A percentile compares a stretch with the other conserved stretches of the same genome.
phyloP scores from a whole-genome alignment of 2,888 invertebrate genomes.

The Malthinus seriepunctatus region DNA sequence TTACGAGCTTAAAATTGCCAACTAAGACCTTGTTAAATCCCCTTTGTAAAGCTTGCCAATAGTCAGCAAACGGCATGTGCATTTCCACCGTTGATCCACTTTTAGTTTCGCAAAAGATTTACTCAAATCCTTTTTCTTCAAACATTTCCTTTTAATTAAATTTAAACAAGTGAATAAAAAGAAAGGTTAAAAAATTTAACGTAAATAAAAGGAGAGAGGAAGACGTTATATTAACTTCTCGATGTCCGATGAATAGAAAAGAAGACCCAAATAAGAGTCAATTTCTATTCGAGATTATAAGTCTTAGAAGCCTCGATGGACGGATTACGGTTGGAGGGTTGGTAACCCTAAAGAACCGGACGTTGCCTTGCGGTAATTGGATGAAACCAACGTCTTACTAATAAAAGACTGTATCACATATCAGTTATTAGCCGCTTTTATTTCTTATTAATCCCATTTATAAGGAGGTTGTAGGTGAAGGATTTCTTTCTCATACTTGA shows the following conservation, averaged over 20 bases:
- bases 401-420: constrained; percentile 48
- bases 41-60: constrained; percentile 22
- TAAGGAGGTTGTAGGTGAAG: constrained; percentile 28
- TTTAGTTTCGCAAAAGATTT: constrained; percentile 49
- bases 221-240: constrained; percentile 10
- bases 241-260: constrained; percentile 10
- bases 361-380: constrained; percentile 49
- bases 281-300: constrained; percentile 41
- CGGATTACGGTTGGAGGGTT: constrained; percentile 44
- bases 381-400: constrained; percentile 49
- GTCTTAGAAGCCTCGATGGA: constrained; percentile 44
- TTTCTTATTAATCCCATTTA: constrained; percentile 36
- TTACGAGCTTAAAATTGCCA: constrained; percentile 29
- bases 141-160: constrained; percentile 6
- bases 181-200: neutral
- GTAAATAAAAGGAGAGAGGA: neutral
- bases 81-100: constrained; percentile 48
- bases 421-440: constrained; percentile 48
- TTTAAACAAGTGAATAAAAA: neutral
- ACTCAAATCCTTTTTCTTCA: neutral
- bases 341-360: constrained; percentile 48
- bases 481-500: constrained; percentile 15
- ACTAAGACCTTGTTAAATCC: constrained; percentile 31
- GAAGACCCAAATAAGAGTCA: constrained; percentile 28
- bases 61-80: constrained; percentile 27